phyloP scores from a whole-genome alignment of 2,113 vertebrate genomes.

The Platysteira castanea region DNA sequence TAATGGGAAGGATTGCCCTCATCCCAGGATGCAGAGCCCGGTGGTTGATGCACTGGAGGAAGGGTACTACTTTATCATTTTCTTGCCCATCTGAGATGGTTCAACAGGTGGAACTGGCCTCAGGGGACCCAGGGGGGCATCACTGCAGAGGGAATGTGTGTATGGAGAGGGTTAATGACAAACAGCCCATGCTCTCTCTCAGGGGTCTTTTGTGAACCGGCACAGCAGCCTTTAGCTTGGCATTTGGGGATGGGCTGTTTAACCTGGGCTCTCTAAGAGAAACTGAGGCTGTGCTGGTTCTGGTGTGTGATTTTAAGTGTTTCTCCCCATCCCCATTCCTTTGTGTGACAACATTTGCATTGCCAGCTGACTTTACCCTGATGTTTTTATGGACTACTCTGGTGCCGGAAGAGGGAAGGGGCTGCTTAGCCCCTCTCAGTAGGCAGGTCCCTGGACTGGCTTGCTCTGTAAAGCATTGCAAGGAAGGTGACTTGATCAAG shows the following conservation, averaged over 20 bases:
- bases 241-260: not conserved
- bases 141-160: not conserved
- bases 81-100: not conserved
- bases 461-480: not conserved
- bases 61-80: not conserved
- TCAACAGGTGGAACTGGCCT: not conserved
- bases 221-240: not conserved
- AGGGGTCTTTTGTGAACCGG: not conserved
- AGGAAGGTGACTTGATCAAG: not conserved
- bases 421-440: not conserved
- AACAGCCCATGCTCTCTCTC: not conserved
- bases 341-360: not conserved
- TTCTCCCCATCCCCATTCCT: not conserved
- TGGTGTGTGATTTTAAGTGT: not conserved
- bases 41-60: not conserved
- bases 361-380: not conserved
- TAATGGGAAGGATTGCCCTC: not conserved
- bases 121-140: fast-evolving
- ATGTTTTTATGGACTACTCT: not conserved
- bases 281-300: not conserved
- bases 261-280: not conserved
- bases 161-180: fast-evolving
- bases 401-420: not conserved
- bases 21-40: fast-evolving
- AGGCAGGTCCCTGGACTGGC: not conserved